Base-by-base conservation (phyloP, 2,113 vertebrate genomes). In the Ptilonorhynchus violaceus region DNA sequence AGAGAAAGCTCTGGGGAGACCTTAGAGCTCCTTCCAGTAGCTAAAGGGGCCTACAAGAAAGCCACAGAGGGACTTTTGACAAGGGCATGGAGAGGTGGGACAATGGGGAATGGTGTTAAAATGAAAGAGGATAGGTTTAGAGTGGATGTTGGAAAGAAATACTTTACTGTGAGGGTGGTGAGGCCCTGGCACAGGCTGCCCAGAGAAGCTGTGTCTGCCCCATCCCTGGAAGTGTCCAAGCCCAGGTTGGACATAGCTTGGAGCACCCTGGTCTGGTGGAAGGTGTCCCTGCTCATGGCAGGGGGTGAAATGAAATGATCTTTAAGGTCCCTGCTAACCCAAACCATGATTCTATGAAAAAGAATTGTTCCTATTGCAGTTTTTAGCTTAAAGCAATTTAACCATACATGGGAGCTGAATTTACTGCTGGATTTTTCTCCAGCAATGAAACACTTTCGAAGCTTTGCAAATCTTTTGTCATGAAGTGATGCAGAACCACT, bases 401-500 rank as follows among this genome's bases (percentile, higher is more conserved):
- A 49, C 59, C 28, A 37, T 39, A 79, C 42, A 75, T 4, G 44
- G 52, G 44, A 85, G 28, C 4, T 39, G 50, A 52, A 59, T 83
- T 95, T 91, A 49, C 68, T 53, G 16, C 39, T 85, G 53, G 58
- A 31, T 81, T 85, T 70, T 77, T 78, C 62, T 82, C 64, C n/a
- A 89, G 59, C 56, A 46, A 18, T 66, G 52, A 84, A 91, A 69
- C 28, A 35, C 41, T 52, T 76, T 72, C 4, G 13, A 79, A 72
- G 42, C n/a, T 89, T 68, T 59, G 52, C 49, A 84, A 81, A 39
- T 74, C 86, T 94, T 96, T 93, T 93, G 73, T 78, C 69, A 88
- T 28, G 77, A 93, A 92, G 60, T 3, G 9, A 70, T 88, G 75
- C 93, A 91, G 78, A 97, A 93, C 75, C 88, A 79, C 79, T 62